phyloP scores from a whole-genome alignment of 2,888 invertebrate genomes.

The Cataglyphis rosenhaueri region DNA sequence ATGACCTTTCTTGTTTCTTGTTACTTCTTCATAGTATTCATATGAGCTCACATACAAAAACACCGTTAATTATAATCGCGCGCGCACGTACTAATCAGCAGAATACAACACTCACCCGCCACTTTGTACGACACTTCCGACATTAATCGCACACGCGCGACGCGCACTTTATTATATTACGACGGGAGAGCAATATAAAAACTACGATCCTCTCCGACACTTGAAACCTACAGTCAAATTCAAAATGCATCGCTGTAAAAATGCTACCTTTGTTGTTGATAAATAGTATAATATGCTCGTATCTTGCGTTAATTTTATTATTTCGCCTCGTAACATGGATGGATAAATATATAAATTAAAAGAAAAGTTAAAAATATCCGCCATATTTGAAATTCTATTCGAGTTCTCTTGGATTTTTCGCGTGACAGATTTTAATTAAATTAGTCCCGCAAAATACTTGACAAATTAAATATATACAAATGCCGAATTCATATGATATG shows the following conservation, averaged over 20 bases:
- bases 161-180: constrained; percentile 5
- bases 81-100: not conserved
- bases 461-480: not conserved
- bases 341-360: not conserved
- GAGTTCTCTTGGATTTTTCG: not conserved
- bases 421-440: not conserved
- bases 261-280: not conserved
- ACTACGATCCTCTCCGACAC: not conserved
- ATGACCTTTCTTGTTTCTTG: not conserved
- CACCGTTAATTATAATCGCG: not conserved
- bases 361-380: not conserved
- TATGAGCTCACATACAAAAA: not conserved
- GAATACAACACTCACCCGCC: not conserved
- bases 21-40: not conserved
- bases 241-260: not conserved
- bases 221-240: not conserved
- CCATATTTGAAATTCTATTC: not conserved
- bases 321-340: not conserved
- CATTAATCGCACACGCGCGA: not conserved
- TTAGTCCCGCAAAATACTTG: not conserved
- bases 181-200: not conserved
- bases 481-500: not conserved
- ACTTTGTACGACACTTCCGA: constrained; percentile 5
- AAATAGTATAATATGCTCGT: not conserved
- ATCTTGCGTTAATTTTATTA: not conserved